A percentile compares a stretch with the other conserved stretches of the same genome.
phyloP scores from a whole-genome alignment of 1,140 invertebrate species.

The Drosophila arawakana region DNA sequence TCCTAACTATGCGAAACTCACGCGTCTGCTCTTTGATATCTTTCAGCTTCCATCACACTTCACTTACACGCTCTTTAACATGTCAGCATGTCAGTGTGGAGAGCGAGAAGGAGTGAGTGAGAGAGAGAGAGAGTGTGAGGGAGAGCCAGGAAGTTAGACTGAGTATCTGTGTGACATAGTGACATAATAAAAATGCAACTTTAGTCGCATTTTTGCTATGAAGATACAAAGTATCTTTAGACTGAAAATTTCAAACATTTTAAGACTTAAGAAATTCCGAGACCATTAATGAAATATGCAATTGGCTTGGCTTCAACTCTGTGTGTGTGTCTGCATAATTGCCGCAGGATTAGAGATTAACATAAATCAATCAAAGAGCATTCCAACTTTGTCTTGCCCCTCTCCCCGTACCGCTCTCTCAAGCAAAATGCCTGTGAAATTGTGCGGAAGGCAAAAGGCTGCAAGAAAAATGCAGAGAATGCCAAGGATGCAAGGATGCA shows the following conservation, averaged over 20 bases:
- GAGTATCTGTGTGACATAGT: constrained; percentile 61
- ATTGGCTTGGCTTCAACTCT: constrained; percentile 25
- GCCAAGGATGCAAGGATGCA: constrained; percentile 15
- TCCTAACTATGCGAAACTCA: constrained; percentile 36
- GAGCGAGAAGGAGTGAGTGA: background rate
- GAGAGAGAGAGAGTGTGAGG: background rate
- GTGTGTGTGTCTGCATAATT: constrained; percentile 55
- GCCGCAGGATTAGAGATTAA: constrained; percentile 53
- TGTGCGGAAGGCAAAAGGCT: constrained; percentile 57
- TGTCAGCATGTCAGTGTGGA: constrained; percentile 70
- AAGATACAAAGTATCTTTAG: constrained; percentile 2
- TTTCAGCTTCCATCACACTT: constrained; percentile 78
- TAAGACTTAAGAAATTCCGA: constrained; percentile 16
- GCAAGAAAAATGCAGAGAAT: constrained; percentile 70
- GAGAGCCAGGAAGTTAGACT: background rate
- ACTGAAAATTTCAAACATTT: constrained; percentile 6
- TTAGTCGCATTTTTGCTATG: constrained; percentile 40
- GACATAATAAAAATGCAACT: constrained; percentile 81
- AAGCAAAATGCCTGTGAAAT: constrained; percentile 61
- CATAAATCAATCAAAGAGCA: constrained; percentile 73
- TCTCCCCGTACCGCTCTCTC: too few species aligned
- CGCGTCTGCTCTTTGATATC: constrained; percentile 47
- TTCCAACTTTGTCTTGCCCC: too few species aligned
- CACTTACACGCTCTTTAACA: constrained; percentile 81
- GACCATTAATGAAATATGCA: constrained; percentile 45